Base-by-base conservation (phyloP, 2,888 invertebrate genomes). In the Lottia scabra region DNA sequence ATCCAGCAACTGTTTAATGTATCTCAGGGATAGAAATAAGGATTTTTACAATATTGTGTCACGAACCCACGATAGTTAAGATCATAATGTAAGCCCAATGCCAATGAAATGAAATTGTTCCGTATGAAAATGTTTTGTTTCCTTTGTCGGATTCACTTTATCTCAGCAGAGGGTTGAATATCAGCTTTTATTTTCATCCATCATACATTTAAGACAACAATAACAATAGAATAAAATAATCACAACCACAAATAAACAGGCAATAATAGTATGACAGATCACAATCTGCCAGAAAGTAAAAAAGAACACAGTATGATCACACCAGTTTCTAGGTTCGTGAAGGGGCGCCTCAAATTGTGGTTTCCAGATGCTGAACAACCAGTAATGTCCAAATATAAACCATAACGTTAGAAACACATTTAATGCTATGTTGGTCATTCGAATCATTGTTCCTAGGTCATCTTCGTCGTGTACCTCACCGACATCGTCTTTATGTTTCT, bases 301-400 rank as follows among this genome's bases (percentile, higher is more conserved):
- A 80, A 94, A 92, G 89, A 95, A 95, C 46, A 95, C 92, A 0
- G 94, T 93, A 79, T 92, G 92, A 86, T 94, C 93, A 86, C 95
- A 95, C 94, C 95, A 95, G 78, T 92, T 92, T 89, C 94, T 93
- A 0, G 95, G 95, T 77, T 94, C 93, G 88, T 93, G 94, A 44
- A 94, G 90, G 0, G 93, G 92, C 0, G 93, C 93, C 0, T 92
- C 91, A 89, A 93, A 95, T 83, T 94, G 93, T 0, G 95, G 95
- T 93, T 93, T 94, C 91, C 93, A 93, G 87, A 95, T 94, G 76
- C 92, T 91, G 65, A 94, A 90, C 19, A 94, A 94, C 95, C 95
- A 95, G 87, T 93, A 93, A 90, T 95, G 95, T 43, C 95, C 95
- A 80, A 93, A 91, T 0, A 92, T 92, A 85, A 95, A 95, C 95